Evolutionary conservation across 2,113 vertebrate species (phyloP).

Genomic region (Pelecanoides urinatrix): DNA sequence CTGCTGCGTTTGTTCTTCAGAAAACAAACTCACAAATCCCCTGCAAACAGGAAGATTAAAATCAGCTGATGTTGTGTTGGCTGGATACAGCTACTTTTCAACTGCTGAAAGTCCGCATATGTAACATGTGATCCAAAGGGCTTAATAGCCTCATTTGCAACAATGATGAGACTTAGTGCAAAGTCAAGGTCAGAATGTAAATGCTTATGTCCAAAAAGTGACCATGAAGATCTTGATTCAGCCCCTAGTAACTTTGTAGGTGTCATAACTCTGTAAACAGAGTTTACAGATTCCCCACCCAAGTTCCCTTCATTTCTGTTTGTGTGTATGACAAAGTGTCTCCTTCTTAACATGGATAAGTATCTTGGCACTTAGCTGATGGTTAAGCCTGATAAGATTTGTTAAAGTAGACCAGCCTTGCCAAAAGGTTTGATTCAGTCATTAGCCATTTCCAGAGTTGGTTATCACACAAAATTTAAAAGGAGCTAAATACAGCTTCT

Average conservation of each 20-base stretch:
- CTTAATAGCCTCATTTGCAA: background rate
- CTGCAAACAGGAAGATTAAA: background rate
- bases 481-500: background rate
- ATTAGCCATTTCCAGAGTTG: background rate
- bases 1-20: background rate
- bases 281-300: fast-evolving
- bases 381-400: background rate
- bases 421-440: background rate
- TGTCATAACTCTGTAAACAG: background rate
- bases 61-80: background rate
- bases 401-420: background rate
- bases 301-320: background rate
- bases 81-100: background rate
- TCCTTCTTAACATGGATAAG: background rate
- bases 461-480: background rate
- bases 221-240: background rate
- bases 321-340: background rate
- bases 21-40: background rate
- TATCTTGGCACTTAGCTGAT: background rate
- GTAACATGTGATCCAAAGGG: background rate
- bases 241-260: background rate
- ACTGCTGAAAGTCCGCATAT: background rate
- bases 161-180: background rate
- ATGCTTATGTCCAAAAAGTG: background rate
- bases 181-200: background rate